A percentile compares a stretch with the other conserved stretches of the same genome.
Conservation (phyloP, 53 echinoderm and acorn worm species). For the Temnopleurus reevesii region DNA sequence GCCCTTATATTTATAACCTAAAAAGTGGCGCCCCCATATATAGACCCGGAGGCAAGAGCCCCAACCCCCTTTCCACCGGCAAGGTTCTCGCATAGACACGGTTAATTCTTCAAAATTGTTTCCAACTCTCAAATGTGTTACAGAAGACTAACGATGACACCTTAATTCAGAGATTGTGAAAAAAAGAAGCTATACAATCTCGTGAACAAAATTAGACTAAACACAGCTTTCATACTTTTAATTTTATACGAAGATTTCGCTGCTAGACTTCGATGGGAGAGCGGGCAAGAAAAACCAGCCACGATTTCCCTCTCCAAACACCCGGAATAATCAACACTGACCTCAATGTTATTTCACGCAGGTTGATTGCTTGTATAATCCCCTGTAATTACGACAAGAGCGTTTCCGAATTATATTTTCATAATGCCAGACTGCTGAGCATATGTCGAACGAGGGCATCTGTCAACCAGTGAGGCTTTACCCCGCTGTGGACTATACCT, state of each 20-base stretch:
- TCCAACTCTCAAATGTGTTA: too few relatives aligned
- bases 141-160: background rate
- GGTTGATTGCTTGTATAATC: constrained; percentile 40
- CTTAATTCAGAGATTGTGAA: background rate
- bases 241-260: background rate
- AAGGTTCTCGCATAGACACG: too few relatives aligned
- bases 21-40: too few relatives aligned
- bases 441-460: background rate
- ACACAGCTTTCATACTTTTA: background rate
- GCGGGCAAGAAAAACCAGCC: background rate
- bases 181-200: too few relatives aligned
- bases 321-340: background rate
- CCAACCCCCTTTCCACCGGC: too few relatives aligned
- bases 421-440: too few relatives aligned
- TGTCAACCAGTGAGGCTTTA: too few relatives aligned
- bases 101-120: too few relatives aligned
- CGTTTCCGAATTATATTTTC: background rate
- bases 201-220: too few relatives aligned
- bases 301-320: constrained; percentile 40
- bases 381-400: constrained; percentile 38
- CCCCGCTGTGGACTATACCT: too few relatives aligned
- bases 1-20: too few relatives aligned
- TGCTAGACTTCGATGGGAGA: background rate
- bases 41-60: too few relatives aligned
- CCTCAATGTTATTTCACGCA: constrained; percentile 35